Conservation (phyloP, 1,140 invertebrate genomes). For the Plectrocnemia conspersa region DNA sequence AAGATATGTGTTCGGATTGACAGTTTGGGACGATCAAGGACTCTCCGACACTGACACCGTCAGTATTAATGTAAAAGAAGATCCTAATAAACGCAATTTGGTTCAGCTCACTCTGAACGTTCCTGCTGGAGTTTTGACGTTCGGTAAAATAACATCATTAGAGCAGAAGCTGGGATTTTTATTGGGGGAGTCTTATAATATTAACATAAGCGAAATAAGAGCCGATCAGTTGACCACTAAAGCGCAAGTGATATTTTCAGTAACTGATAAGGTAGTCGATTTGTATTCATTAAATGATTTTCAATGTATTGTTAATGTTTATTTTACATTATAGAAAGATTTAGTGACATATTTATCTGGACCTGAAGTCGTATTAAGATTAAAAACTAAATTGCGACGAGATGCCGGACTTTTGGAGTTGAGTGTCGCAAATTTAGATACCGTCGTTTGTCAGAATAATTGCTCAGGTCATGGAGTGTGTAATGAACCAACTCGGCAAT, state of each 20-base stretch:
- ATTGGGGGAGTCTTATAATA: constrained; percentile 62
- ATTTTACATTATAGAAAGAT: constrained; percentile 41
- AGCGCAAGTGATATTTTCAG: constrained; percentile 48
- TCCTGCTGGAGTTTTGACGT: constrained; percentile 65
- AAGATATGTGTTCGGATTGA: constrained; percentile 82
- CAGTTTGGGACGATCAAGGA: constrained; percentile 86
- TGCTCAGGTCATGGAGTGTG: constrained; percentile 90
- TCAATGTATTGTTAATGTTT: too few relatives aligned
- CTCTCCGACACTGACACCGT: constrained; percentile 73
- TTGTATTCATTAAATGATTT: too few relatives aligned
- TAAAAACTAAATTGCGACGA: constrained; percentile 64
- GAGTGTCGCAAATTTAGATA: constrained; percentile 70
- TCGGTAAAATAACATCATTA: constrained; percentile 70
- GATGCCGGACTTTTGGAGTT: constrained; percentile 70
- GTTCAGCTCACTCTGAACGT: constrained; percentile 77
- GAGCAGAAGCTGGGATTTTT: constrained; percentile 70
- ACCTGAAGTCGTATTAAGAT: constrained; percentile 54
- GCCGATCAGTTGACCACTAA: constrained; percentile 54
- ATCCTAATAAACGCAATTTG: constrained; percentile 68
- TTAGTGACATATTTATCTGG: constrained; percentile 49
- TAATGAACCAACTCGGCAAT: constrained; percentile 75
- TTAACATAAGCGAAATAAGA: constrained; percentile 59
- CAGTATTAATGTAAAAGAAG: constrained; percentile 79
- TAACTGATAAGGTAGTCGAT: constrained; percentile 43
- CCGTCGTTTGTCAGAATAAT: constrained; percentile 84